Percentiles rank a stretch among this genome's conserved stretches.
Conservation (phyloP, 1,140 invertebrate species). For the Battus philenor region DNA sequence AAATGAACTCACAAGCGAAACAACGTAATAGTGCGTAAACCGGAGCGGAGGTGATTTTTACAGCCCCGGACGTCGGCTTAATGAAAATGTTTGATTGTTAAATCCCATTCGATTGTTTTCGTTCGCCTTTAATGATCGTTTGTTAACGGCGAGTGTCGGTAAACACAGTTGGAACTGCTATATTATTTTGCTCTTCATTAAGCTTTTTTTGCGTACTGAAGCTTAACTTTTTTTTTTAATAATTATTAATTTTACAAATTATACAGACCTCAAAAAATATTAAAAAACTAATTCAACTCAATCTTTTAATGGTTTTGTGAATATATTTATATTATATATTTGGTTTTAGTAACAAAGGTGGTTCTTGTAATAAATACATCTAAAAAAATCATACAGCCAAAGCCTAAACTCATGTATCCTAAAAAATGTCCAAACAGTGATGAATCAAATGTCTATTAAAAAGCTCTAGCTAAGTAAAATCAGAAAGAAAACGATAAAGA, state of each 20-base stretch:
- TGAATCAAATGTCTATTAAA: constrained; percentile 4
- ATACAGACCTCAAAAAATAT: too few relatives aligned
- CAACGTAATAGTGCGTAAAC: constrained; percentile 42
- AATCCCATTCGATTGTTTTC: constrained; percentile 58
- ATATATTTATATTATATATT: too few relatives aligned
- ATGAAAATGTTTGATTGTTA: constrained; percentile 62
- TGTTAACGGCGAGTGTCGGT: constrained; percentile 29
- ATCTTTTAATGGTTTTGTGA: too few relatives aligned
- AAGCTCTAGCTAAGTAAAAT: too few relatives aligned
- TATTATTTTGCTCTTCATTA: constrained; percentile 13
- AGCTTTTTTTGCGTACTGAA: not conserved
- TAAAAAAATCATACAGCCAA: too few relatives aligned
- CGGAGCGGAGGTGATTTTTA: constrained; percentile 44
- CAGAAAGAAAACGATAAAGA: constrained; percentile 9
- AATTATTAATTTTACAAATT: too few relatives aligned
- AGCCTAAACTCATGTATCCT: too few relatives aligned
- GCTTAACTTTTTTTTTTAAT: too few relatives aligned
- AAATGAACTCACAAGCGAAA: constrained; percentile 43
- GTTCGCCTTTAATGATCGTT: constrained; percentile 42
- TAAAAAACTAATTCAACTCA: too few relatives aligned
- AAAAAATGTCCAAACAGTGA: constrained; percentile 2
- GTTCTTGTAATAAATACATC: too few relatives aligned
- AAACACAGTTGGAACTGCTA: constrained; percentile 9
- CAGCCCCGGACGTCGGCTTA: constrained; percentile 27
- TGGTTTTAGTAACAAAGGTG: too few relatives aligned